phyloP scores from a whole-genome alignment of 2,797 vertebrate genomes.

The Scarus forsteni region DNA sequence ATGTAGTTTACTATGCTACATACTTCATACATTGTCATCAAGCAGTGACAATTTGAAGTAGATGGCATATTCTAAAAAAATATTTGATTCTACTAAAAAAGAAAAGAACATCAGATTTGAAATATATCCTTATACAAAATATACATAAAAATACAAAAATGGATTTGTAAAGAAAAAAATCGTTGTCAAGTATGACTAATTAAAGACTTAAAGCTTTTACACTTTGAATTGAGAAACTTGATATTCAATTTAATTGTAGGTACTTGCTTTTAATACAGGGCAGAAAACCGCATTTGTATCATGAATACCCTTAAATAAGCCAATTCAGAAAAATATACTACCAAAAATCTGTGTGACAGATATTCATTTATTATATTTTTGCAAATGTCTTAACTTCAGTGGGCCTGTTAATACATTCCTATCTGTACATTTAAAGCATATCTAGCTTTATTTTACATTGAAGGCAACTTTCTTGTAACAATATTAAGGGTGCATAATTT shows the following conservation, averaged over 20 bases:
- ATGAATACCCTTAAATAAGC: conserved; percentile 20
- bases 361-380: conserved; percentile 17
- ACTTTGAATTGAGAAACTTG: conserved; percentile 66
- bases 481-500: conserved; percentile 70
- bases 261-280: conserved; percentile 36
- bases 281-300: conserved; percentile 26
- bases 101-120: conserved; percentile 81
- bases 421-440: conserved; percentile 75
- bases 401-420: conserved; percentile 67
- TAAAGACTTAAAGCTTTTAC: conserved; percentile 84
- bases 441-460: conserved; percentile 75
- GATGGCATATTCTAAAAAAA: conserved; percentile 79
- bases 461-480: conserved; percentile 80
- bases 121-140: conserved; percentile 87
- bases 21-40: conserved; percentile 62
- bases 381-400: conserved; percentile 44
- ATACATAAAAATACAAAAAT: conserved; percentile 84
- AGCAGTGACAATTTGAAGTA: conserved; percentile 72
- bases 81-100: conserved; percentile 81
- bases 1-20: conserved; percentile 52
- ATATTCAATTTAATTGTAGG: conserved; percentile 51
- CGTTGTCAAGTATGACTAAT: conserved; percentile 75
- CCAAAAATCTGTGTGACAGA: conserved; percentile 28
- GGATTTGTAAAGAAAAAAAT: conserved; percentile 76
- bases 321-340: conserved; percentile 31